A percentile compares a stretch with the other conserved stretches of the same genome.
Conservation (phyloP, 2,797 vertebrate genomes). For the Pseudotriccus pelzelni region DNA sequence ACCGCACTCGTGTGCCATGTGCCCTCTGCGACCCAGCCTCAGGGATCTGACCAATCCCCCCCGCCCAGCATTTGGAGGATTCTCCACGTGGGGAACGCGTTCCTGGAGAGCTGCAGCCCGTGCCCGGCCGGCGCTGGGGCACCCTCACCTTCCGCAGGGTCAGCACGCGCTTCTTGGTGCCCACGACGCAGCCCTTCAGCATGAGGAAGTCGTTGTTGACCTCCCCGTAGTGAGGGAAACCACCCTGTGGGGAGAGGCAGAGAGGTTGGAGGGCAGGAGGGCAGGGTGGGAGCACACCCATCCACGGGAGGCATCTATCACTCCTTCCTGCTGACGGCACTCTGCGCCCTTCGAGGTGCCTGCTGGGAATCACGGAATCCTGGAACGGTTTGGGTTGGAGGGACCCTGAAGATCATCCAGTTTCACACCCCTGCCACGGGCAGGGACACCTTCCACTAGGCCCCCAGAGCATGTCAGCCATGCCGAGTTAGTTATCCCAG, state of each 20-base stretch:
- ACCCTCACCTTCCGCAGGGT: slow-evolving; percentile 89
- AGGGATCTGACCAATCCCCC: background rate
- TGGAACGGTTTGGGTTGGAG: background rate
- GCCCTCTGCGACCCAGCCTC: background rate
- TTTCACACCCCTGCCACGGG: too few species aligned
- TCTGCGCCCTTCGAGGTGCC: background rate
- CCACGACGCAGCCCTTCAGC: slow-evolving; percentile 92
- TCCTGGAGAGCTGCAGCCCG: background rate
- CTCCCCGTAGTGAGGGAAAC: slow-evolving; percentile 89
- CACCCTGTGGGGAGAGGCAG: slow-evolving; percentile 78
- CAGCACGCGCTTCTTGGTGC: slow-evolving; percentile 88
- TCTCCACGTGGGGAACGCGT: accelerated
- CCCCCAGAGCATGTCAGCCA: background rate
- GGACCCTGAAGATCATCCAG: background rate
- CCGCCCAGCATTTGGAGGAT: background rate
- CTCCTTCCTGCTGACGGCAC: background rate
- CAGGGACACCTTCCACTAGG: background rate
- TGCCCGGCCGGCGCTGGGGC: accelerated
- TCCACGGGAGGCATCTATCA: background rate
- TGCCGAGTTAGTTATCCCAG: background rate
- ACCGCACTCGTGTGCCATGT: accelerated
- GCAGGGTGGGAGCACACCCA: background rate
- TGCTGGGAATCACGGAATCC: background rate
- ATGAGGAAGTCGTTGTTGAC: slow-evolving; percentile 94
- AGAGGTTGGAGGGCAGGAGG: background rate